Base-by-base conservation (phyloP, 2,888 invertebrate genomes). In the Gandaritis pyraliata region DNA sequence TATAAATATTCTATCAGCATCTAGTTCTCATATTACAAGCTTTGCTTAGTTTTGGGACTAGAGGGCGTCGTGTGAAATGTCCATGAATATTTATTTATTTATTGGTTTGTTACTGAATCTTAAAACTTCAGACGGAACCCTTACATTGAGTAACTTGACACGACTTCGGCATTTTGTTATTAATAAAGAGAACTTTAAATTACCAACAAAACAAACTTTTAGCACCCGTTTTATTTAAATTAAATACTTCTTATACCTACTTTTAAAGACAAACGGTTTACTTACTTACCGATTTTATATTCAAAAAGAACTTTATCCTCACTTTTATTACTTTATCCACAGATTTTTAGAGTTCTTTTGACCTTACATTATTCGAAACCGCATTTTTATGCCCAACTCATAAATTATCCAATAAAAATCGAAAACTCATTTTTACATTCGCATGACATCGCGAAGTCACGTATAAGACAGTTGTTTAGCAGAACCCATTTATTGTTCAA, bases 401-500 rank as follows among this genome's bases (percentile, higher is more conserved):
- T 79, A 78, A 81, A 80, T 81, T 75, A 80, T 75, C 74, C 75
- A 81, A 84, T 83, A 85, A 81, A 65, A 84, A 86, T 81, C 79
- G 80, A 81, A 80, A 72, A 68, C 64, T 72, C 74, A 82, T 78
- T 83, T 81, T 54, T 81, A 85, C 78, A 75, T 77, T 78, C 70
- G 72, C 72, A 78, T 86, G 81, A 85, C 83, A 81, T 75, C 73
- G 72, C 75, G 66, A 74, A 83, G 78, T 82, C 81, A 80, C 79
- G 80, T 81, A 78, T 76, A 80, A 85, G 80, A 82, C 80, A 82
- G 81, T 83, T 80, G 75, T 80, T 78, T 83, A 81, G 74, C 79
- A 76, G 75, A 83, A 84, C 78, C 80, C 82, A 85, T 89, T 89
- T 88, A 89, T 89, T 88, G 85, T 86, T 82, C 83, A 78, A 80